Percentiles rank a stretch among this genome's conserved stretches.
These are phyloP conservation scores for Holothuria glaberrima DNA, from an alignment of 35 echinoderm and acorn worm genomes.

Conservation along the genomic window DNA sequence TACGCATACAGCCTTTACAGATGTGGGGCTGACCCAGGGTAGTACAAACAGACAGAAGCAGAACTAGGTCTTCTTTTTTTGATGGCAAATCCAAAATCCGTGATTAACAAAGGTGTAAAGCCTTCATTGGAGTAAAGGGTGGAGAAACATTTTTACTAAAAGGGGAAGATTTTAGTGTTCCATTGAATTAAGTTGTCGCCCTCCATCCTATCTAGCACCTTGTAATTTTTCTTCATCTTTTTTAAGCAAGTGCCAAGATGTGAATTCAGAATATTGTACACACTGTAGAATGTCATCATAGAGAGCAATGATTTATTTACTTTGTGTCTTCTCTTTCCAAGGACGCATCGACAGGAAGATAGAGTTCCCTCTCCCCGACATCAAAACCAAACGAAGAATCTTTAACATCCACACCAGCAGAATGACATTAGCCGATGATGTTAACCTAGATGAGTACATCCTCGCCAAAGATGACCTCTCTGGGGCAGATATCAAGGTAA, in stretches of 20 bases:
- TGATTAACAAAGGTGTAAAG: too few species aligned
- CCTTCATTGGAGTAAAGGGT: too few species aligned
- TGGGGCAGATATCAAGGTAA: slow-evolving; percentile 97
- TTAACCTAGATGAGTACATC: slow-evolving; percentile 97
- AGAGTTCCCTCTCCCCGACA: slow-evolving; percentile 96
- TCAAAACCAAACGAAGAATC: slow-evolving; percentile 96
- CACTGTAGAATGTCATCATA: neutral
- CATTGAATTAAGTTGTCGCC: too few species aligned
- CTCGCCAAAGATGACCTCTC: slow-evolving; percentile 97
- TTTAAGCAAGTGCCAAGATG: neutral
- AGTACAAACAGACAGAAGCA: too few species aligned
- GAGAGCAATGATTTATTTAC: neutral
- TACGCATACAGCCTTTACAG: too few species aligned
- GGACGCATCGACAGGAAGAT: slow-evolving; percentile 99
- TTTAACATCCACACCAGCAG: slow-evolving; percentile 99
- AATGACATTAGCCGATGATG: slow-evolving; percentile 93
- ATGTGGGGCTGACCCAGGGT: too few species aligned
- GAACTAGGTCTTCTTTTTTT: too few species aligned
- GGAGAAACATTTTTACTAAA: too few species aligned
- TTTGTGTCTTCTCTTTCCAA: slow-evolving; percentile 10
- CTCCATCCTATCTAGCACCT: neutral
- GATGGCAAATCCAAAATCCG: too few species aligned
- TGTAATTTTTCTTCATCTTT: neutral
- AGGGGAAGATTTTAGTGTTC: too few species aligned
- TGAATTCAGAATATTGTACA: neutral